phyloP scores from a whole-genome alignment of 2,888 invertebrate species.

The Zele albiditarsus region DNA sequence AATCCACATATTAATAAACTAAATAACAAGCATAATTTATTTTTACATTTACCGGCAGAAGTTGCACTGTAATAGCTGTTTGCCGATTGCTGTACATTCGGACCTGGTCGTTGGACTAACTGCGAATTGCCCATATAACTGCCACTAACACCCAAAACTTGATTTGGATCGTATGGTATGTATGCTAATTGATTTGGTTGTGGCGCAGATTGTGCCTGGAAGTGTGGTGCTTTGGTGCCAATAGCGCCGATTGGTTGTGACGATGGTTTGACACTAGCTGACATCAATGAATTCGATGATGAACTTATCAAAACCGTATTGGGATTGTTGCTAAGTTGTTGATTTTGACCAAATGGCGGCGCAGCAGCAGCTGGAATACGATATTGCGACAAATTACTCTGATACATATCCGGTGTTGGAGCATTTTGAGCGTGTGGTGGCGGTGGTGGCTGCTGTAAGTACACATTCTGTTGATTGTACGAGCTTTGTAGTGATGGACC shows the following conservation, averaged over 20 bases:
- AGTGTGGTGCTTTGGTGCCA: conserved; percentile 79
- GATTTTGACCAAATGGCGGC: conserved; percentile 85
- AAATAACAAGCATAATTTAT: neutral
- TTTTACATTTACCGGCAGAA: conserved; percentile 66
- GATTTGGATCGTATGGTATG: conserved; percentile 78
- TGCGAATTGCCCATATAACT: conserved; percentile 79
- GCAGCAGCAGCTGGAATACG: conserved; percentile 75
- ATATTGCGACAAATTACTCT: conserved; percentile 77
- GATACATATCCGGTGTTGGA: conserved; percentile 82
- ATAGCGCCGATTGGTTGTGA: conserved; percentile 89
- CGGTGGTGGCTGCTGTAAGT: conserved; percentile 74
- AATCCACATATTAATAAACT: neutral
- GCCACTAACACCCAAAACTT: conserved; percentile 74
- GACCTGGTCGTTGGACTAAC: conserved; percentile 77
- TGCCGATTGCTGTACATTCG: conserved; percentile 71
- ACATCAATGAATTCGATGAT: conserved; percentile 91
- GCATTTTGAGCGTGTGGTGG: conserved; percentile 76
- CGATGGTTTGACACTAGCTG: conserved; percentile 88
- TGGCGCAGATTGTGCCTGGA: conserved; percentile 75
- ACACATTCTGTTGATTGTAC: conserved; percentile 74
- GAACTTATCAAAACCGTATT: conserved; percentile 92
- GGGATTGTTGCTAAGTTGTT: conserved; percentile 86
- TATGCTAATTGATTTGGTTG: conserved; percentile 76
- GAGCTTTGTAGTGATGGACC: conserved; percentile 76
- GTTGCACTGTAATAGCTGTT: conserved; percentile 71